Evolutionary conservation across 2,797 vertebrate genomes (phyloP).

Genomic region (Buphagus erythrorhynchus): DNA sequence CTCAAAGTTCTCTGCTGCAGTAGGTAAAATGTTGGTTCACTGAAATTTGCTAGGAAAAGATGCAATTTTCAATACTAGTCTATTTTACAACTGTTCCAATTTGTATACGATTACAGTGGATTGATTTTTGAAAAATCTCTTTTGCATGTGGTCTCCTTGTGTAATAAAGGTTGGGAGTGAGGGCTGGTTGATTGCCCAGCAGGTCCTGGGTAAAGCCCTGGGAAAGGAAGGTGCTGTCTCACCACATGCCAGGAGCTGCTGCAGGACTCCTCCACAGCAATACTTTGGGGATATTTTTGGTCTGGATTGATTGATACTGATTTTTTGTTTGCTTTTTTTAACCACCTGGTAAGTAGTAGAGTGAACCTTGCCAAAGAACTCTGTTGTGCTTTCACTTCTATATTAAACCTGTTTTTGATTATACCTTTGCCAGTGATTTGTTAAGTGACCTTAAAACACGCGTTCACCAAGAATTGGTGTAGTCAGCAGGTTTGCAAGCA

Average conservation of each 20-base stretch:
- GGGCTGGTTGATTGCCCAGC: fast-evolving
- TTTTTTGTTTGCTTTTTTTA: background rate
- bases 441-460: background rate
- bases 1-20: background rate
- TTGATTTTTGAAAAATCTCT: background rate
- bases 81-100: background rate
- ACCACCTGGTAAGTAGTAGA: background rate
- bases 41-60: background rate
- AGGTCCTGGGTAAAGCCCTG: background rate
- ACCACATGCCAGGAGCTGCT: background rate
- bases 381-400: background rate
- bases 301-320: background rate
- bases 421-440: background rate
- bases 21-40: background rate
- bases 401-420: background rate
- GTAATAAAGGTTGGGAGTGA: background rate
- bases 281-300: background rate
- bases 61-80: background rate
- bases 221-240: background rate
- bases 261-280: background rate
- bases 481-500: background rate
- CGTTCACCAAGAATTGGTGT: background rate
- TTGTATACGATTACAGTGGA: background rate
- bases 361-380: background rate
- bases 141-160: background rate